These are phyloP conservation scores for Drosophila trapezifrons DNA, from an alignment of 1,140 invertebrate species.

Conservation along the genomic window DNA sequence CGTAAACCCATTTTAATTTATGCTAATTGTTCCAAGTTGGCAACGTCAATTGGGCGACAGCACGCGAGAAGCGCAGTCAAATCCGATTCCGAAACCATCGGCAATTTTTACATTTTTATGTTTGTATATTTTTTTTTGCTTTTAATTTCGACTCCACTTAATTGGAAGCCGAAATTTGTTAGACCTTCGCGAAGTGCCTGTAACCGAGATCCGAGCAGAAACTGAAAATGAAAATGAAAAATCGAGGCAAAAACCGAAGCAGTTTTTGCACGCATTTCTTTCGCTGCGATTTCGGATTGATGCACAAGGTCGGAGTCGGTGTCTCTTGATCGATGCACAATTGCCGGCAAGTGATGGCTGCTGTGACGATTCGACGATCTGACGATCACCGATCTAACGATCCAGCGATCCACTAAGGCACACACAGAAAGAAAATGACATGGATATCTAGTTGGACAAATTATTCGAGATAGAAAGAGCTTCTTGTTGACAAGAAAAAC, in stretches of 20 bases:
- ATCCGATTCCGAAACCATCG: slow-evolving; percentile 52
- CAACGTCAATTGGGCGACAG: slow-evolving; percentile 67
- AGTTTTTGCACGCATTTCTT: slow-evolving; percentile 70
- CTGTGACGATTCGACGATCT: slow-evolving; percentile 27
- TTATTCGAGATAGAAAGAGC: too few relatives aligned
- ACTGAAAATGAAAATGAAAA: slow-evolving; percentile 14
- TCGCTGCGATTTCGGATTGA: slow-evolving; percentile 33
- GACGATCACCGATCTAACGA: slow-evolving; percentile 29
- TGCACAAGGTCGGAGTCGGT: slow-evolving; percentile 61
- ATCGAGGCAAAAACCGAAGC: slow-evolving; percentile 19
- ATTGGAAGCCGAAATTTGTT: slow-evolving; percentile 52
- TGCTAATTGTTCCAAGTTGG: slow-evolving; percentile 72
- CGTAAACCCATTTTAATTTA: slow-evolving; percentile 82
- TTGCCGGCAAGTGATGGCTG: slow-evolving; percentile 69
- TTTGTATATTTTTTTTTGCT: slow-evolving; percentile 26
- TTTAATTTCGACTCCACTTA: slow-evolving; percentile 48
- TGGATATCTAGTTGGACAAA: too few relatives aligned
- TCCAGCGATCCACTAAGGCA: slow-evolving; percentile 21
- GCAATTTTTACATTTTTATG: slow-evolving; percentile 28
- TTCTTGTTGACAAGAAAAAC: too few relatives aligned
- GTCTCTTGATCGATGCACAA: slow-evolving; percentile 73
- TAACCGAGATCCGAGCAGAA: slow-evolving; percentile 21
- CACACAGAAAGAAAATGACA: slow-evolving; percentile 3
- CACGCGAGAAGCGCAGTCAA: slow-evolving; percentile 60
- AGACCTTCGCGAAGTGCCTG: slow-evolving; percentile 52